A percentile compares a stretch with the other conserved stretches of the same genome.
Conservation (phyloP, 1,140 invertebrate genomes). For the Anoplophora glabripennis region DNA sequence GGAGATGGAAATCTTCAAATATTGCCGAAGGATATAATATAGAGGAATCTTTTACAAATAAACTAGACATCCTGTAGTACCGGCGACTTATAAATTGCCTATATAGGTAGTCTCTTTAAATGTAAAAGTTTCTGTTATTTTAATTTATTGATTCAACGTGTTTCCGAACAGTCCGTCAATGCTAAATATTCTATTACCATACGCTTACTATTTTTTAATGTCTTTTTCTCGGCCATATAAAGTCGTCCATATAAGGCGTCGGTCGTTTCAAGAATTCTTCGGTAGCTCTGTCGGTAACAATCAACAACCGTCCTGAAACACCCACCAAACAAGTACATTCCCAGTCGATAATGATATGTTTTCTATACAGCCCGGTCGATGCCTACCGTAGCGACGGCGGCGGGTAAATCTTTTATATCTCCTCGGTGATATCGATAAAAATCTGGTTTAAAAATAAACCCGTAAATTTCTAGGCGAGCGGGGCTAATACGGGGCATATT, state of each 20-base stretch:
- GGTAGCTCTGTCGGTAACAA: slow-evolving; percentile 6
- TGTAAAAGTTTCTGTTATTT: too few relatives aligned
- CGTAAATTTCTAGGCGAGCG: slow-evolving; percentile 10
- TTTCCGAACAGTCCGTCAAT: background rate
- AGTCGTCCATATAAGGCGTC: background rate
- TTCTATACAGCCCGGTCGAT: too few relatives aligned
- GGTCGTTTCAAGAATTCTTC: background rate
- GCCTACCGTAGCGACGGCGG: too few relatives aligned
- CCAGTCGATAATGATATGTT: background rate
- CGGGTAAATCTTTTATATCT: slow-evolving; percentile 7
- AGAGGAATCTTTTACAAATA: too few relatives aligned
- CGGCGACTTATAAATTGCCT: too few relatives aligned
- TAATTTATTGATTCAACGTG: background rate
- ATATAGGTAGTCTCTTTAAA: too few relatives aligned
- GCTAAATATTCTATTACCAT: slow-evolving; percentile 2
- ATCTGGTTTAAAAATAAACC: slow-evolving; percentile 15
- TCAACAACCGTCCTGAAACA: slow-evolving; percentile 4
- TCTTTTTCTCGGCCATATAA: background rate
- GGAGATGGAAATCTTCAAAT: too few relatives aligned
- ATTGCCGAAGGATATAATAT: too few relatives aligned
- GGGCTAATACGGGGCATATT: background rate
- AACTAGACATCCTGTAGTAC: too few relatives aligned
- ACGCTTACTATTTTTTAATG: slow-evolving; percentile 3
- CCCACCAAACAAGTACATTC: slow-evolving; percentile 1
- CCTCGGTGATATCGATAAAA: slow-evolving; percentile 14